Evolutionary conservation across 2,888 invertebrate genomes (phyloP).

Genomic region (Gymnosoma rotundatum): DNA sequence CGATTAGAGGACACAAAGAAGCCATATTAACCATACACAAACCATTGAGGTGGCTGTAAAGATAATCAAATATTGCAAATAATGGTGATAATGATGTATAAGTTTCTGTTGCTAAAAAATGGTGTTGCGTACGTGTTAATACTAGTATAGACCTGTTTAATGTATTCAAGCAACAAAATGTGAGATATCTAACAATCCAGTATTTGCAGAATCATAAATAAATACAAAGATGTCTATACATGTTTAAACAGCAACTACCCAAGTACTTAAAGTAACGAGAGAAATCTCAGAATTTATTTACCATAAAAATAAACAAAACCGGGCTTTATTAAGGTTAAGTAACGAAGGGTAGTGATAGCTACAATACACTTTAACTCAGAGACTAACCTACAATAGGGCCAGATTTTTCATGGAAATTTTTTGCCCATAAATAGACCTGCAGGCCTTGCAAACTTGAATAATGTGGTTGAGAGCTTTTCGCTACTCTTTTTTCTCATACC

Average conservation of each 20-base stretch:
- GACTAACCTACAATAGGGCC: no score
- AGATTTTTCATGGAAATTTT: no score
- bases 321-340: no score
- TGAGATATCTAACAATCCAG: slow-evolving; percentile 8
- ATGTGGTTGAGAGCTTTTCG: no score
- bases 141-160: slow-evolving; percentile 19
- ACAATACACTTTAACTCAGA: no score
- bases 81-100: slow-evolving; percentile 11
- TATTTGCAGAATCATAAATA: slow-evolving; percentile 3
- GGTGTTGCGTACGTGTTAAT: slow-evolving; percentile 50
- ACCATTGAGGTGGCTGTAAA: slow-evolving; percentile 42
- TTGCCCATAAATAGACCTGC: no score
- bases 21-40: slow-evolving; percentile 48
- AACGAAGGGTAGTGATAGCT: no score
- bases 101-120: slow-evolving; percentile 6
- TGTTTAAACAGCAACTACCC: slow-evolving; percentile 26
- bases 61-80: slow-evolving; percentile 45
- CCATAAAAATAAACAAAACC: background rate
- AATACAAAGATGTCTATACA: background rate
- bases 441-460: no score
- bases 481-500: no score
- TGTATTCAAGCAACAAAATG: slow-evolving; percentile 17
- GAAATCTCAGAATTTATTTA: no score
- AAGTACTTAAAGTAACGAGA: background rate
- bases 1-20: slow-evolving; percentile 36